Evolutionary conservation across 92 coral and sea anemone species (phyloP).

Genomic region (Palythoa grandiflora): DNA sequence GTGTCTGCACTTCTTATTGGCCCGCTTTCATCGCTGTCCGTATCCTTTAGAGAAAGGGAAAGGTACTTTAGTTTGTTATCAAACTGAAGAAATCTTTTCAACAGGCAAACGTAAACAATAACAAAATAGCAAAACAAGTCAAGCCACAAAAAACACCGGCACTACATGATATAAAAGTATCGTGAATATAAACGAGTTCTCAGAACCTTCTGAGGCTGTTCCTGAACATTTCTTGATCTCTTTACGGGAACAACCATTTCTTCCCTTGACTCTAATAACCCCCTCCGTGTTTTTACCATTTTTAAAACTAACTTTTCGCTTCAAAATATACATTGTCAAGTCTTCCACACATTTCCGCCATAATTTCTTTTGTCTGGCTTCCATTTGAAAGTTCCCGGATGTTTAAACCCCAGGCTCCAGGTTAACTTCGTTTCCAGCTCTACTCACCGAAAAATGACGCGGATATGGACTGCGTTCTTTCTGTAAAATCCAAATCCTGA

Average conservation of each 20-base stretch:
- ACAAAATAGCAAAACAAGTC: conserved; percentile 1
- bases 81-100: background rate
- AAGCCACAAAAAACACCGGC: background rate
- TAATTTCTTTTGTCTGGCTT: conserved; percentile 28
- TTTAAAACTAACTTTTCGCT: conserved; percentile 6
- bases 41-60: conserved; percentile 56
- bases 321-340: background rate
- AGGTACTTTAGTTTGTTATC: background rate
- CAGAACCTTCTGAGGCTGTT: conserved; percentile 28
- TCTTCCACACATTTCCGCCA: conserved; percentile 5
- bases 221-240: background rate
- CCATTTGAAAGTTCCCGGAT: conserved; percentile 34
- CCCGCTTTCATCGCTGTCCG: conserved; percentile 83
- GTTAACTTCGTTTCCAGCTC: background rate
- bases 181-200: background rate
- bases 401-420: background rate
- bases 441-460: too few species aligned
- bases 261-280: background rate
- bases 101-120: background rate
- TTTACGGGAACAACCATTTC: background rate
- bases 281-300: conserved; percentile 39
- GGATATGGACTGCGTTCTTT: too few species aligned
- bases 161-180: background rate
- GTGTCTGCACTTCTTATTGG: conserved; percentile 35
- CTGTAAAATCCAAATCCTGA: too few species aligned